A percentile compares a stretch with the other conserved stretches of the same genome.
phyloP scores from a whole-genome alignment of 1,140 invertebrate genomes.

The Drosophila biarmipes region DNA sequence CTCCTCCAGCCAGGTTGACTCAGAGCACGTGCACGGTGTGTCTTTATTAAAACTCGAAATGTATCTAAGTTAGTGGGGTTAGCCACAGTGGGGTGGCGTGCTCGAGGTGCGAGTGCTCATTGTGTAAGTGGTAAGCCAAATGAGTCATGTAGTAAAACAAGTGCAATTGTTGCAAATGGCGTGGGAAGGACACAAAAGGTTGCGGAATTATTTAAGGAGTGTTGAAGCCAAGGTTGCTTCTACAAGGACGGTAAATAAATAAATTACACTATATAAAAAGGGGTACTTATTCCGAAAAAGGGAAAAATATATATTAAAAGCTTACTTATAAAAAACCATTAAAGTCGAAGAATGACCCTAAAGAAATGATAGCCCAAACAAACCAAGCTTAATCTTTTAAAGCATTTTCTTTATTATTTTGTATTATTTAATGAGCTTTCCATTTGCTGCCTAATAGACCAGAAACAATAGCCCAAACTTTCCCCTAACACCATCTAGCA shows the following conservation, averaged over 20 bases:
- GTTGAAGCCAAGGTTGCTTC: neutral
- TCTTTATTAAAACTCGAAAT: slow-evolving; percentile 17
- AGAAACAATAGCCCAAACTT: slow-evolving; percentile 32
- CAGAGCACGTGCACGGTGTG: slow-evolving; percentile 39
- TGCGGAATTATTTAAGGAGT: slow-evolving; percentile 6
- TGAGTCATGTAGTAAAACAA: slow-evolving; percentile 13
- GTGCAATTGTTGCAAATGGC: neutral
- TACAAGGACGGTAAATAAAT: neutral
- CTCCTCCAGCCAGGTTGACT: slow-evolving; percentile 29
- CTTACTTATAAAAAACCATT: too few species aligned
- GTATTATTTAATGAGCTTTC: neutral
- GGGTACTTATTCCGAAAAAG: too few species aligned
- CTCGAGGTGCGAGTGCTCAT: slow-evolving; percentile 17
- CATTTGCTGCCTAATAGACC: slow-evolving; percentile 29
- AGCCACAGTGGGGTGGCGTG: slow-evolving; percentile 27
- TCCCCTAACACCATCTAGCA: slow-evolving; percentile 15
- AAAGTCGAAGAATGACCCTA: too few species aligned
- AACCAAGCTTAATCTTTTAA: too few species aligned
- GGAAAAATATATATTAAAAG: too few species aligned
- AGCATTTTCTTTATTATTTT: too few species aligned
- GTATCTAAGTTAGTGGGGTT: slow-evolving; percentile 15
- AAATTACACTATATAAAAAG: too few species aligned
- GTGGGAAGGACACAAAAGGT: slow-evolving; percentile 13
- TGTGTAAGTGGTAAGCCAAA: slow-evolving; percentile 9
- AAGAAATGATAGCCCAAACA: too few species aligned